Conservation (phyloP, 2,888 invertebrate species). For the Mythimna impura region DNA sequence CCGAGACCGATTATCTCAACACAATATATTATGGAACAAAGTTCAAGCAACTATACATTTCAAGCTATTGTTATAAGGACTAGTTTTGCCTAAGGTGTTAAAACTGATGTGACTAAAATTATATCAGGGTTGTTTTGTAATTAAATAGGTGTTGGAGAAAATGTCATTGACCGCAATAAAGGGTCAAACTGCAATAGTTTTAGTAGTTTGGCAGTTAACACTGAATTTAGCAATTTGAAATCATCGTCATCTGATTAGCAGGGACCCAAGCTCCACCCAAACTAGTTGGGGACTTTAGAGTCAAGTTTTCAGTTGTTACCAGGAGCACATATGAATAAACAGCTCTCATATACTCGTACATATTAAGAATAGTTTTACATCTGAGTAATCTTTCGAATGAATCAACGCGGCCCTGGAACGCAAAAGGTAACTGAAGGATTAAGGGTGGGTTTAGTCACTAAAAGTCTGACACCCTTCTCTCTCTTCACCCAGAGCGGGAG, state of each 20-base stretch:
- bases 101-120: conserved; percentile 5
- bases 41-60: conserved; percentile 6
- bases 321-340: conserved; percentile 26
- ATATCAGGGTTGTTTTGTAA: conserved; percentile 4
- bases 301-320: conserved; percentile 2
- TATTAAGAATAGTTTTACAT: neutral
- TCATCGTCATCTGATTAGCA: conserved; percentile 23
- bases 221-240: conserved; percentile 33
- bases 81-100: neutral
- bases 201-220: conserved; percentile 32
- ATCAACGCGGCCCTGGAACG: no score
- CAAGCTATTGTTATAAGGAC: fast-evolving
- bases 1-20: conserved; percentile 28
- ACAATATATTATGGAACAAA: conserved; percentile 2
- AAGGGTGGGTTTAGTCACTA: no score
- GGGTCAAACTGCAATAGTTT: conserved; percentile 42
- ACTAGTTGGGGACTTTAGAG: conserved; percentile 1
- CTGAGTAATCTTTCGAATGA: no score
- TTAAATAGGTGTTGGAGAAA: conserved; percentile 19
- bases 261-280: conserved; percentile 4
- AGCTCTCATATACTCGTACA: neutral
- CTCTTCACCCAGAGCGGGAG: no score
- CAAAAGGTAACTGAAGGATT: no score
- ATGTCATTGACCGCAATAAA: conserved; percentile 19
- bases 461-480: no score